Evolutionary conservation across 2,888 invertebrate species (phyloP).

Genomic region (Germaria angustata): DNA sequence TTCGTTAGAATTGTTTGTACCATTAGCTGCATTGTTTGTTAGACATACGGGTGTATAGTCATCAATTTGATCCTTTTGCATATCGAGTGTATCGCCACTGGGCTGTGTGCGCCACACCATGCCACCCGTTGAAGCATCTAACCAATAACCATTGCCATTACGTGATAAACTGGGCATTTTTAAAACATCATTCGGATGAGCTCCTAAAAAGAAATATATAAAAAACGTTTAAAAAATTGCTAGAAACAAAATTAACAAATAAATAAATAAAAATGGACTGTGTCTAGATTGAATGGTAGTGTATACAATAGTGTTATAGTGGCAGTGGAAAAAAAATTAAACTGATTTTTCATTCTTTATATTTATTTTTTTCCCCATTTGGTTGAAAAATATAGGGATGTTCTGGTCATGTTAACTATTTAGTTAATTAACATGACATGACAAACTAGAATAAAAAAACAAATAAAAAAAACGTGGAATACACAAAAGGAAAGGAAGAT

Average conservation of each 20-base stretch:
- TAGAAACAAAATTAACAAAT: background rate
- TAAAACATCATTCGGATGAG: constrained; percentile 79
- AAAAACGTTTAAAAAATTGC: constrained; percentile 39
- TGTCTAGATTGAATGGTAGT: constrained; percentile 10
- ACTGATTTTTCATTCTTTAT: constrained; percentile 56
- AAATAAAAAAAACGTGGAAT: background rate
- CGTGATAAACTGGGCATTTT: constrained; percentile 80
- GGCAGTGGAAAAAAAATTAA: background rate
- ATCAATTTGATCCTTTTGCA: constrained; percentile 80
- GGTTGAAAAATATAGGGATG: constrained; percentile 46
- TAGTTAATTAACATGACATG: constrained; percentile 66
- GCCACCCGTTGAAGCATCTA: constrained; percentile 79
- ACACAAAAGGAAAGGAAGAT: background rate
- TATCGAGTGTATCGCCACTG: constrained; percentile 77
- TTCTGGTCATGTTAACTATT: constrained; percentile 66
- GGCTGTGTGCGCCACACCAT: constrained; percentile 80
- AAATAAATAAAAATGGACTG: constrained; percentile 22
- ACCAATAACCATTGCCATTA: constrained; percentile 79
- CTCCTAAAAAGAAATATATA: constrained; percentile 72
- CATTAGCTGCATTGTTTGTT: constrained; percentile 70
- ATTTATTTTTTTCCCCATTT: background rate
- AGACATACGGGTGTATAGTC: constrained; percentile 80
- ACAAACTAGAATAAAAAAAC: constrained; percentile 25
- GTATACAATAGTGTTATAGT: constrained; percentile 58
- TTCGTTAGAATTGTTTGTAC: constrained; percentile 60